A percentile compares a stretch with the other conserved stretches of the same genome.
Evolutionary conservation across 2,888 invertebrate species (phyloP).

Genomic region (Agapetus fuscipes): DNA sequence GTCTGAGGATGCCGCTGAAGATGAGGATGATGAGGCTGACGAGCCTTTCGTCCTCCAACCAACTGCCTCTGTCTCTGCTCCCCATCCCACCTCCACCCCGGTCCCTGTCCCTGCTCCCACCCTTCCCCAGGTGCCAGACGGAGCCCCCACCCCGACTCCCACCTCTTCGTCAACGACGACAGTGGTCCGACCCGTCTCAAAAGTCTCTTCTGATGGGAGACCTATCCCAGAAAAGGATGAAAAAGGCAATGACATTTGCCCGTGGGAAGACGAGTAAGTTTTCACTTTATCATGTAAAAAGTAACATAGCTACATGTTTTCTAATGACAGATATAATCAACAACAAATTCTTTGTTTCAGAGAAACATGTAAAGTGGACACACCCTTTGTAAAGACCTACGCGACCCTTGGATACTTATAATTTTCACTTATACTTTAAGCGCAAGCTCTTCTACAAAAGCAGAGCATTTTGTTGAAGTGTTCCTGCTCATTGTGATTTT

Average conservation of each 20-base stretch:
- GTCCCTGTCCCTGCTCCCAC: slow-evolving; percentile 34
- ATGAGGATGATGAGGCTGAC: slow-evolving; percentile 53
- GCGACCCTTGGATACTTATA: slow-evolving; percentile 89
- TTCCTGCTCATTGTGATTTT: too few relatives aligned
- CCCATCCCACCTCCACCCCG: slow-evolving; percentile 20
- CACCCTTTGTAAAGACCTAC: slow-evolving; percentile 89
- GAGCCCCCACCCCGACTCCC: slow-evolving; percentile 26
- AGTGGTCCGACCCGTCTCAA: slow-evolving; percentile 35
- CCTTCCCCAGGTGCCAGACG: slow-evolving; percentile 26
- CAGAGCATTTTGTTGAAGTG: too few relatives aligned
- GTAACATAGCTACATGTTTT: background rate
- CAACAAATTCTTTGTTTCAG: slow-evolving; percentile 48
- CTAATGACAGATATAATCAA: background rate
- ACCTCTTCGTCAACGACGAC: slow-evolving; percentile 34
- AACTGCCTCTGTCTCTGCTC: background rate
- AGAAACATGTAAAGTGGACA: slow-evolving; percentile 77
- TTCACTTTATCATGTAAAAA: too few relatives aligned
- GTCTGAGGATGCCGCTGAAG: slow-evolving; percentile 58
- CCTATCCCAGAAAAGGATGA: slow-evolving; percentile 14
- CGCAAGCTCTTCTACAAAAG: too few relatives aligned
- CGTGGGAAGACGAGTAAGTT: slow-evolving; percentile 95
- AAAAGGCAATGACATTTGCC: slow-evolving; percentile 78
- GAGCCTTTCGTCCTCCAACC: slow-evolving; percentile 24
- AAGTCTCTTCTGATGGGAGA: slow-evolving; percentile 22
- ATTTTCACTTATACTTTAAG: slow-evolving; percentile 34